These are phyloP conservation scores for Prionailurus bengalensis DNA, from an alignment of 2,113 vertebrate species.

Conservation along the genomic window DNA sequence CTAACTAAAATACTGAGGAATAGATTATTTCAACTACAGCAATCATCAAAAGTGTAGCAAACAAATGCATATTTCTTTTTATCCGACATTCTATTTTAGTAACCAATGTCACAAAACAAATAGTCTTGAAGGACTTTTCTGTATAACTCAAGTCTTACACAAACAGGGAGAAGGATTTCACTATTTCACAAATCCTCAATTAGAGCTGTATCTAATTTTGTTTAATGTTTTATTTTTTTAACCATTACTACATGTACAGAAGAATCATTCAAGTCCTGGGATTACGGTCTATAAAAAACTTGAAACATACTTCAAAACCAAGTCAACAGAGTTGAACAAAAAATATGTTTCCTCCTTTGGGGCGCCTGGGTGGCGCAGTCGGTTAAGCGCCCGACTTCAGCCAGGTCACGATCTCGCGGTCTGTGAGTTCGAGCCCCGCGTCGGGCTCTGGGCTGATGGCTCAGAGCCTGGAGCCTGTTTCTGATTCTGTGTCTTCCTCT, in stretches of 20 bases:
- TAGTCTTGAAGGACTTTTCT: conserved; percentile 17
- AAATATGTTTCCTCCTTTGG: not conserved
- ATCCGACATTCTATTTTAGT: not conserved
- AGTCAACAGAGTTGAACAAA: not conserved
- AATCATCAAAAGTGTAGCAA: conserved; percentile 44
- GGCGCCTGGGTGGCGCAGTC: no score
- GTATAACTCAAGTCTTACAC: not conserved
- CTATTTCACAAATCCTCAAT: not conserved
- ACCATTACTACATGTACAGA: not conserved
- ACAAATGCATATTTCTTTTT: conserved; percentile 50
- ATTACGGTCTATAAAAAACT: not conserved
- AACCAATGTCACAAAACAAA: conserved; percentile 55
- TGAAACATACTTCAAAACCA: not conserved
- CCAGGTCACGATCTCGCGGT: no score
- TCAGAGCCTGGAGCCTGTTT: no score
- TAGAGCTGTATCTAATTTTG: not conserved
- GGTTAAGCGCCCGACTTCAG: no score
- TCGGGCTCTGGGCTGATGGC: no score
- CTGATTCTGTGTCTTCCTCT: no score
- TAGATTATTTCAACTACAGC: conserved; percentile 44
- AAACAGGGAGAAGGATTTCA: not conserved
- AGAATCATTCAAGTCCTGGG: not conserved
- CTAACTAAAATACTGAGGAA: conserved; percentile 61
- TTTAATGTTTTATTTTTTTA: not conserved
- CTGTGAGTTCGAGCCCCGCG: no score